phyloP scores from a whole-genome alignment of 2,797 vertebrate species.

The Poecilia picta region DNA sequence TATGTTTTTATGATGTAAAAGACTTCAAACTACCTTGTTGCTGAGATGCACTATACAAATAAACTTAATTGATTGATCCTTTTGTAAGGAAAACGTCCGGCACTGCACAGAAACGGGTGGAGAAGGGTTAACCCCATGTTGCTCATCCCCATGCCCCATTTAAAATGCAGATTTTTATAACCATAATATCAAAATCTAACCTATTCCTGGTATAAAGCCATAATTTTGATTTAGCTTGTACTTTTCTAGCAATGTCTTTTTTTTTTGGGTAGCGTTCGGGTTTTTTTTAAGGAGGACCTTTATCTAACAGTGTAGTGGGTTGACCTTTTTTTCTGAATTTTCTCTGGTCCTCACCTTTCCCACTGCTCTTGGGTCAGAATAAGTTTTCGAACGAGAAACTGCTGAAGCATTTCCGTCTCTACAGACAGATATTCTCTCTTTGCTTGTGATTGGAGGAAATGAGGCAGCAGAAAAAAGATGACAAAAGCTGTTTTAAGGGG shows the following conservation, averaged over 20 bases:
- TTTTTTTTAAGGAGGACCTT: neutral
- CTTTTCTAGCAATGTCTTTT: neutral
- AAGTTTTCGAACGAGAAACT: constrained; percentile 65
- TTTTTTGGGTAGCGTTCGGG: too few relatives aligned
- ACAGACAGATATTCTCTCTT: constrained; percentile 57
- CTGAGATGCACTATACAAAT: too few relatives aligned
- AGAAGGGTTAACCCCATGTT: neutral
- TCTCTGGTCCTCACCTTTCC: constrained; percentile 25
- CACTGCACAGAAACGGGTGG: neutral
- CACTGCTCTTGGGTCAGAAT: constrained; percentile 36
- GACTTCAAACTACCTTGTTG: too few relatives aligned
- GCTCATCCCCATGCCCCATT: too few relatives aligned
- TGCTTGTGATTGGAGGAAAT: constrained; percentile 74
- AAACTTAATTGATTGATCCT: too few relatives aligned
- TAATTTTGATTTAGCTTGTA: neutral
- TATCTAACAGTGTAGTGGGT: neutral
- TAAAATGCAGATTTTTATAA: neutral
- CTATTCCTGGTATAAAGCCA: too few relatives aligned
- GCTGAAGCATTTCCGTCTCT: constrained; percentile 81
- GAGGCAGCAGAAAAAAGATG: constrained; percentile 77
- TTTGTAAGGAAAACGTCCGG: neutral
- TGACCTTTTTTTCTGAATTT: constrained; percentile 17
- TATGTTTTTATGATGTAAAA: too few relatives aligned
- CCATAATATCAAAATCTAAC: neutral
- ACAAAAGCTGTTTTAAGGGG: constrained; percentile 31